Base-by-base conservation (phyloP, 2,113 vertebrate genomes). In the Eudyptes chrysolophus region DNA sequence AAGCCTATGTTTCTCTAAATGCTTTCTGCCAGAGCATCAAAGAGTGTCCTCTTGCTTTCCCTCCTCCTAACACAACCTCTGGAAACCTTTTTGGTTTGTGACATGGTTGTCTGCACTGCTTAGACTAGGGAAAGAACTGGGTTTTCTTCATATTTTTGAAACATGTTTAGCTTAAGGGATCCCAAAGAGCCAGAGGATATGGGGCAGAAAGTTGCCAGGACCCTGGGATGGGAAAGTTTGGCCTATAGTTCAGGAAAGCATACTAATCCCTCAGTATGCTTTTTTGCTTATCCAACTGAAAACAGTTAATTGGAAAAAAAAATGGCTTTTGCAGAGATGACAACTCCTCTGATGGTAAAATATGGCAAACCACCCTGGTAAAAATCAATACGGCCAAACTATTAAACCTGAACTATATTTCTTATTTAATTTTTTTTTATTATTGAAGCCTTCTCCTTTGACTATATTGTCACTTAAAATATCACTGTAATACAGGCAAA, bases 371-470 rank as follows among this genome's bases (percentile, higher is more conserved):
- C 87, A 72, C 16, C 26, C 32, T 86, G n/a, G 29, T 86, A 88
- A 96, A 96, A 96, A 90, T 94, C 90, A 84, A 94, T 97, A 81
- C 81, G 25, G 29, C 38, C n/a, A 92, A 87, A 52, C 55, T 92
- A 93, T 96, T 94, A 96, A 96, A 92, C n/a, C 9, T 13, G 69
- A 91, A 87, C 40, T n/a, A 9, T 60, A 84, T 81, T 95, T 96
- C 55, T 94, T 93, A 78, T 87, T 94, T 90, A 81, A 68, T 49
- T 49, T 38, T 15, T 40, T 55, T 79, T 92, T 72, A 78, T 90
- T 88, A 77, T 76, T 68, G 49, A 96, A 92, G 15, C 17, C n/a
- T 82, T 95, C 70, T 83, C 16, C 14, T 30, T 88, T 89, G 65
- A 70, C 49, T 82, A 58, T 71, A 26, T 9, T 78, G 83, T 96